Conservation (phyloP, 1,140 invertebrate genomes). For the Euwallacea similis region DNA sequence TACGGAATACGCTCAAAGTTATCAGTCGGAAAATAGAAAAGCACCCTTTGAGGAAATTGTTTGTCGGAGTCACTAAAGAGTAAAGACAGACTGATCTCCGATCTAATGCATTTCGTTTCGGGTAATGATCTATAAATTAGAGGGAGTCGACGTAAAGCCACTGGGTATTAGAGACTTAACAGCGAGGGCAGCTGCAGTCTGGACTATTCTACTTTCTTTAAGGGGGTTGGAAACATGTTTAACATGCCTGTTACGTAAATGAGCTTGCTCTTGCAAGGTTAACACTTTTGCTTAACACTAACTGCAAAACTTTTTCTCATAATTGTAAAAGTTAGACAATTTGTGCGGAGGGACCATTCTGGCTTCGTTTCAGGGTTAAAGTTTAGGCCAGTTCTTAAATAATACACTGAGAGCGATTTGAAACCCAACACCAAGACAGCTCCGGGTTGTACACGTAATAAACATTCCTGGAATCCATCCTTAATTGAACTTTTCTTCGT, state of each 20-base stretch:
- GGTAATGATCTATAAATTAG: not conserved
- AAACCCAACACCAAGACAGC: too few relatives aligned
- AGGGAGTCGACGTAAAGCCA: not conserved
- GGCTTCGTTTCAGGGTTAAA: too few relatives aligned
- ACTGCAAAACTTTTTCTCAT: not conserved
- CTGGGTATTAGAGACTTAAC: not conserved
- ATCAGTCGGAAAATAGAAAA: conserved; percentile 42
- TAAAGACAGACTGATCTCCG: not conserved
- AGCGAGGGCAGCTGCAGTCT: not conserved
- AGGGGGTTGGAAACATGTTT: not conserved
- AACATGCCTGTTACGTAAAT: conserved; percentile 3
- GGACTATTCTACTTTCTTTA: too few relatives aligned
- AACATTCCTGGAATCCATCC: too few relatives aligned
- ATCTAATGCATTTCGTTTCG: not conserved
- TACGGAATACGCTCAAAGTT: conserved; percentile 34
- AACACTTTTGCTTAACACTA: conserved; percentile 6
- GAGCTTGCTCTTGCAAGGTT: not conserved
- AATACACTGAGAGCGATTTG: too few relatives aligned
- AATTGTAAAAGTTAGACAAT: not conserved
- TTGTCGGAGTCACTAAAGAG: conserved; percentile 29
- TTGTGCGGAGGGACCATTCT: not conserved
- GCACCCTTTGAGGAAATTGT: conserved; percentile 23
- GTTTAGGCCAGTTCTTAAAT: too few relatives aligned
- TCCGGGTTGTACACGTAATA: too few relatives aligned
- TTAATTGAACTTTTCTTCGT: too few relatives aligned